Conservation (phyloP, 1,140 invertebrate species). For the Drosophila elegans region DNA sequence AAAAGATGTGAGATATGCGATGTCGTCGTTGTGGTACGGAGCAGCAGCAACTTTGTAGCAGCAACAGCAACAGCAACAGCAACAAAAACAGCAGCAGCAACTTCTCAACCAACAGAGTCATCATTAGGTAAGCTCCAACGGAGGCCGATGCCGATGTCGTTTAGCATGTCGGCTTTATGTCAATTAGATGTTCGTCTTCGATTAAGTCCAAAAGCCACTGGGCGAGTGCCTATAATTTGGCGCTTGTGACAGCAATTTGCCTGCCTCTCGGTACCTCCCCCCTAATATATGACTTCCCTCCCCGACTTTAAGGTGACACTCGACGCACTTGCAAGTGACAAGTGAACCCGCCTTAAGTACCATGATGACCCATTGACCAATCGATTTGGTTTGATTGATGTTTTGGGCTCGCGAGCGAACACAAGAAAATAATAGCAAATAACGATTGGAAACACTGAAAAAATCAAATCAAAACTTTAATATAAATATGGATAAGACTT, state of each 20-base stretch:
- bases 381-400: slow-evolving; percentile 51
- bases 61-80: slow-evolving; percentile 5
- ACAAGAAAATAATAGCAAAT: slow-evolving; percentile 2
- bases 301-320: slow-evolving; percentile 8
- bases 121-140: slow-evolving; percentile 54
- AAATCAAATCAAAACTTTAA: background rate
- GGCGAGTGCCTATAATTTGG: slow-evolving; percentile 74
- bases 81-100: slow-evolving; percentile 21
- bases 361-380: slow-evolving; percentile 58
- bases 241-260: slow-evolving; percentile 79
- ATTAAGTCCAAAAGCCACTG: slow-evolving; percentile 64
- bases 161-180: slow-evolving; percentile 80
- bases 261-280: slow-evolving; percentile 16
- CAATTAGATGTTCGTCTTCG: slow-evolving; percentile 81
- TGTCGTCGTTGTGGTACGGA: slow-evolving; percentile 44
- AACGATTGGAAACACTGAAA: slow-evolving; percentile 11
- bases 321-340: slow-evolving; percentile 48
- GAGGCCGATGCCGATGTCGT: slow-evolving; percentile 59
- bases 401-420: slow-evolving; percentile 13
- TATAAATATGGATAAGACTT: no score
- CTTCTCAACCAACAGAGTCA: slow-evolving; percentile 34
- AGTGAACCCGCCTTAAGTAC: slow-evolving; percentile 22
- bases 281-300: slow-evolving; percentile 2
- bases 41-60: background rate
- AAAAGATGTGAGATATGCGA: slow-evolving; percentile 69